Base-by-base conservation (phyloP, 2,113 vertebrate genomes). In the Pica pica region DNA sequence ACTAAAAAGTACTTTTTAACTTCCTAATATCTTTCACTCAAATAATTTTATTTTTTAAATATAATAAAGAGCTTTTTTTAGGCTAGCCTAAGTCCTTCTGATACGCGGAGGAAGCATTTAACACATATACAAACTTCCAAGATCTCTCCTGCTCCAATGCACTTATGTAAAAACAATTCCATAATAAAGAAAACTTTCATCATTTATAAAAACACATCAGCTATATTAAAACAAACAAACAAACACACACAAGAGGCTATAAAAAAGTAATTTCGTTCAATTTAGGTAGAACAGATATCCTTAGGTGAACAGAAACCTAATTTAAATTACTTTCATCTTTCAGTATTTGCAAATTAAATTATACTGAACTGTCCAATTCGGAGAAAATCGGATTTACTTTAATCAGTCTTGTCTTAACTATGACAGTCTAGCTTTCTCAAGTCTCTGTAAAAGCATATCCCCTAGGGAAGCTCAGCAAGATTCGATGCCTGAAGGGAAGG, bases 291-390 rank as follows among this genome's bases (percentile, higher is more conserved):
- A 74, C 15, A 70, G 42, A 88, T 86, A 90, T 39, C 35, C 56
- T 56, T 49, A 83, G 67, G 75, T 94, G 75, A 93, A 69, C 17
- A 86, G 60, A 65, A 94, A 89, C 22, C 15, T 53, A 68, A 87
- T 91, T 91, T 78, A 77, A 94, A 91, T 71, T 68, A 92, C 69
- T 84, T 92, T 83, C 60, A 35, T 84, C 70, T 83, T 96, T 83
- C 60, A 77, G 33, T 68, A 83, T 88, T 90, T 68, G 47, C 42
- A 94, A 94, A 96, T 93, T 90, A 83, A 96, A 86, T 96, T 92
- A 93, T 52, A 86, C 71, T 68, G 49, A 93, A 88, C 71, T 75
- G 90, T 93, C 71, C 47, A 78, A 60, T 83, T 83, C 7, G 10
- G 44, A 44, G 56, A 68, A 93, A 92, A 92, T 13, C 47, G 0